These are phyloP conservation scores for Scolopax rusticola DNA, from an alignment of 2,797 vertebrate genomes.

Conservation along the genomic window DNA sequence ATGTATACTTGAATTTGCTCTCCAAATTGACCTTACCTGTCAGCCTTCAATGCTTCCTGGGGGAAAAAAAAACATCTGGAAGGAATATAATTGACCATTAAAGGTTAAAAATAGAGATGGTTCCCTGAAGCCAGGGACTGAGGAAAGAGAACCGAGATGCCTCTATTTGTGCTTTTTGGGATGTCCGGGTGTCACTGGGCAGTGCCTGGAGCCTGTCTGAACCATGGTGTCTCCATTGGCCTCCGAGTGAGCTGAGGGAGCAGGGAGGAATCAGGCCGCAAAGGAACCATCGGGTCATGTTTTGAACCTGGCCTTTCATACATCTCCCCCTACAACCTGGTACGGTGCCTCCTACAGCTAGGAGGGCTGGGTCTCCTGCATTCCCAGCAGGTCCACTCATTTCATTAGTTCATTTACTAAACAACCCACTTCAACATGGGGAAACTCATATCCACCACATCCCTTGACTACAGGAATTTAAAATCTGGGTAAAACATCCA, in stretches of 20 bases:
- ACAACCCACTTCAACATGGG: not conserved
- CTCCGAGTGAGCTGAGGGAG: conserved; percentile 39
- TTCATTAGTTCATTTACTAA: not conserved
- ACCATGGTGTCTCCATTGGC: not conserved
- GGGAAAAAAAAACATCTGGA: conserved; percentile 67
- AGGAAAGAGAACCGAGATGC: conserved; percentile 42
- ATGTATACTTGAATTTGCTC: conserved; percentile 3
- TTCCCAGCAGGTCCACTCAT: conserved; percentile 13
- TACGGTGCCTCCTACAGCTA: not conserved
- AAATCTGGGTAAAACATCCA: not conserved
- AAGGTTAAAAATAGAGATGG: conserved; percentile 46
- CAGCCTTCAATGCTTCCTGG: conserved; percentile 46
- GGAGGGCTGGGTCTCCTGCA: not conserved
- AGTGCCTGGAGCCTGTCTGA: conserved; percentile 34
- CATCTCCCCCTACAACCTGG: not conserved
- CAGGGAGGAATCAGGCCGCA: conserved; percentile 17
- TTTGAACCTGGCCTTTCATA: not conserved
- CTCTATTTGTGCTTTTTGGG: conserved; percentile 16
- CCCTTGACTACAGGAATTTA: not conserved
- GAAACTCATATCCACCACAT: conserved; percentile 2
- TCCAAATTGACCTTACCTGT: conserved; percentile 62
- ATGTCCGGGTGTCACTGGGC: not conserved
- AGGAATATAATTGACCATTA: conserved; percentile 63
- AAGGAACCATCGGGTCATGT: conserved; percentile 44
- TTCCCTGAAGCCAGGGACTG: conserved; percentile 16